Evolutionary conservation across 1,140 invertebrate genomes (phyloP), one percentile per base, ranked within the genome.

Genomic region (Adoxophyes honmai): DNA sequence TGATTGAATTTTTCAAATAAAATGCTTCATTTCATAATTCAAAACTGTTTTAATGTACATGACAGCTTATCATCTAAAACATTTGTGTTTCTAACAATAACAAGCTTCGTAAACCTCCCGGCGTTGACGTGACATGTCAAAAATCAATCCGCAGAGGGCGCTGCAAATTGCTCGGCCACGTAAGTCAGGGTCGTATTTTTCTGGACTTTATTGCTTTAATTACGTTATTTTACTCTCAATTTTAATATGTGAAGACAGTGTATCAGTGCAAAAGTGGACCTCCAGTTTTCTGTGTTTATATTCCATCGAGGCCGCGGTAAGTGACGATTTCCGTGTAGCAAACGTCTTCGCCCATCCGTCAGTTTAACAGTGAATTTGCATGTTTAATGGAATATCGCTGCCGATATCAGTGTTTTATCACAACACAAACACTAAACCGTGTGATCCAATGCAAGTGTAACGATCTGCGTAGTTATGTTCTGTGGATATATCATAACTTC

Each of bases 101-200:
- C 39, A 44, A 3, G 21, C 39, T 48, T 28, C 7, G 42, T 37
- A 60, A 60, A 60, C 33, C 34, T 7, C 52, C 53, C 59, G 59
- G 48, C 57, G 54, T 73, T 84, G 79, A 84, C 79, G 60, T 75
- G 60, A 62, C 60, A 72, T 77, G 78, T 87, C 83, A 86, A 79
- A 83, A 79, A 78, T 80, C 70, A 75, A 78, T 84, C 71, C 59
- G 58, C 73, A 88, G 86, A 87, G 79, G 84, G 83, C 84, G 81
- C 85, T 81, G 66, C 59, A 66, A 81, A 77, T 85, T 73, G 78
- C 78, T 81, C 85, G 71, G 85, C 86, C 86, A 89, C 86, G 86
- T 89, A 89, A 89, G 86, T 88, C 84, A 81, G 84, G 85, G 81
- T 86, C 75, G 85, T 84, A 86, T 87, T 87, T 88, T 84, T 74